A percentile compares a stretch with the other conserved stretches of the same genome.
These are phyloP conservation scores for Pyrochroa serraticornis DNA, from an alignment of 2,888 invertebrate genomes.

Conservation along the genomic window DNA sequence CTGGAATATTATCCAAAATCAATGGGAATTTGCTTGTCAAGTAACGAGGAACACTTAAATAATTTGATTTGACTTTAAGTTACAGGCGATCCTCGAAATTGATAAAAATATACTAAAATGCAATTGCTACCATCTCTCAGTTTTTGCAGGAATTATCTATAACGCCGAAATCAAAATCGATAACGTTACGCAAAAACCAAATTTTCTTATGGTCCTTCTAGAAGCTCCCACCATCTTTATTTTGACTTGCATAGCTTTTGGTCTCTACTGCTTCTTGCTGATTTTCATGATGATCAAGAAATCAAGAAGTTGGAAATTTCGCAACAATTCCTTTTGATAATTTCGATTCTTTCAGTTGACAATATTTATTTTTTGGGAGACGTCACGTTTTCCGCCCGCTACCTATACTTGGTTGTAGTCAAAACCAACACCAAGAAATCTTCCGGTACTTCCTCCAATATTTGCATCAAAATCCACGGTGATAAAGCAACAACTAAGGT, in stretches of 20 bases:
- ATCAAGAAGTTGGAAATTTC: too few relatives aligned
- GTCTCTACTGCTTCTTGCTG: constrained; percentile 34
- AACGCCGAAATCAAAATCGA: constrained; percentile 31
- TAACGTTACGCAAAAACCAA: constrained; percentile 23
- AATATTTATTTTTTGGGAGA: constrained; percentile 12
- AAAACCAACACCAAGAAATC: constrained; percentile 37
- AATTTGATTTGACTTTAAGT: background rate
- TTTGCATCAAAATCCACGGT: constrained; percentile 39
- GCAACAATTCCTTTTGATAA: background rate
- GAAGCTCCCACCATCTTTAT: constrained; percentile 35
- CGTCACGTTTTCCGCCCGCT: constrained; percentile 2
- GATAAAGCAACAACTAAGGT: constrained; percentile 7
- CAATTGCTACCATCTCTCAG: constrained; percentile 29
- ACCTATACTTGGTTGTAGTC: constrained; percentile 38
- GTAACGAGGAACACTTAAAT: background rate
- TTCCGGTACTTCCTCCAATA: constrained; percentile 44
- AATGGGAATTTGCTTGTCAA: constrained; percentile 19
- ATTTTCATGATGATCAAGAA: background rate
- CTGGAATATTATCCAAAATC: constrained; percentile 12
- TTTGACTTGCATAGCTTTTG: constrained; percentile 28
- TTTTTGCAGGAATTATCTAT: constrained; percentile 27
- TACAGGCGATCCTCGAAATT: constrained; percentile 20
- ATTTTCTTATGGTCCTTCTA: constrained; percentile 31
- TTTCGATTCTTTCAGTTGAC: background rate
- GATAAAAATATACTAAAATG: constrained; percentile 27